These are phyloP conservation scores for Noturus placidus DNA, from an alignment of 2,113 vertebrate genomes.

Conservation along the genomic window DNA sequence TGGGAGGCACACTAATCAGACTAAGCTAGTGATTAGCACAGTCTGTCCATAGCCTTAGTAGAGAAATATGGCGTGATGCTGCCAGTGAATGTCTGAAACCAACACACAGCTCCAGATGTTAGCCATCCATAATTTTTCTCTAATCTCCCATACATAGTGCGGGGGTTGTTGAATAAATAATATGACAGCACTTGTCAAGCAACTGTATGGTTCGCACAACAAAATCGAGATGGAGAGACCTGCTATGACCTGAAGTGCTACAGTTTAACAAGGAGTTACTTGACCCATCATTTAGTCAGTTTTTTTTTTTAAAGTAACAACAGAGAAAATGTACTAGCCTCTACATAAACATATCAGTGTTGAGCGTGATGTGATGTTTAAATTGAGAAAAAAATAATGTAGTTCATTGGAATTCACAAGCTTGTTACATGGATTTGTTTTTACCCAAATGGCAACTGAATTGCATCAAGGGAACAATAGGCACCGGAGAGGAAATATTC, in stretches of 20 bases:
- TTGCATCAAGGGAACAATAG: slow-evolving; percentile 26
- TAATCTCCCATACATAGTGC: slow-evolving; percentile 45
- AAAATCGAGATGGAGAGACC: slow-evolving; percentile 19
- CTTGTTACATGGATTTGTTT: slow-evolving; percentile 8
- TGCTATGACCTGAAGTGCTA: slow-evolving; percentile 13
- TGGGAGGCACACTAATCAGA: slow-evolving; percentile 27
- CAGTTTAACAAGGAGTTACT: neutral
- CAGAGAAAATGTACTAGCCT: neutral
- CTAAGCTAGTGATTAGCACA: slow-evolving; percentile 36
- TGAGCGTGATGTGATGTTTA: neutral
- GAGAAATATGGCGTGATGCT: slow-evolving; percentile 51
- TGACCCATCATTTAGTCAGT: neutral
- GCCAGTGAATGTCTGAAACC: slow-evolving; percentile 62
- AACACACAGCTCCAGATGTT: slow-evolving; percentile 64
- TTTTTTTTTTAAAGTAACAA: neutral
- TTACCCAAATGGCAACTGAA: slow-evolving; percentile 8
- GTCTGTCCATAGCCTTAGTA: slow-evolving; percentile 53
- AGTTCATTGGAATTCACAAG: slow-evolving; percentile 1
- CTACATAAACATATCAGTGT: neutral
- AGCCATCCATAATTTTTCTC: slow-evolving; percentile 36
- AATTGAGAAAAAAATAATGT: slow-evolving; percentile 9
- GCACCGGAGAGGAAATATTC: neutral
- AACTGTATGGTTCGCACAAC: slow-evolving; percentile 55
- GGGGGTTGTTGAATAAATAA: slow-evolving; percentile 55
- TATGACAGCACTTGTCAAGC: slow-evolving; percentile 57